A percentile compares a stretch with the other conserved stretches of the same genome.
phyloP scores from a whole-genome alignment of 2,888 invertebrate genomes.

The Tenthredo mesomela region DNA sequence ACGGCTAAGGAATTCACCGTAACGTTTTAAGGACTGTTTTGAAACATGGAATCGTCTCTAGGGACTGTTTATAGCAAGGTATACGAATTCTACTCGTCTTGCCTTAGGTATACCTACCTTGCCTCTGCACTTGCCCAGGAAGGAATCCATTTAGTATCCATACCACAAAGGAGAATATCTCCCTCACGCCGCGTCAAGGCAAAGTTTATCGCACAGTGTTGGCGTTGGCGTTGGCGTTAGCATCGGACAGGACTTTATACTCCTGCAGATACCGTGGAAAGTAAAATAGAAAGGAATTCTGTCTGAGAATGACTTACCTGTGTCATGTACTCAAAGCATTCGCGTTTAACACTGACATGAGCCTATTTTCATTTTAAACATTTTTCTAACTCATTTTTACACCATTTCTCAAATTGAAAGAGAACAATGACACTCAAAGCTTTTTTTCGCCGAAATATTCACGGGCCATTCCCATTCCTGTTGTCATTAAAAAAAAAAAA shows the following conservation, averaged over 20 bases:
- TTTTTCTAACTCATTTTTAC: not conserved
- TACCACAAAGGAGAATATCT: slow-evolving; percentile 29
- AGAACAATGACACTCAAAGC: not conserved
- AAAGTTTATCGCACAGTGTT: slow-evolving; percentile 21
- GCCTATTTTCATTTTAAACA: not conserved
- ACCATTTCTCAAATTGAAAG: not conserved
- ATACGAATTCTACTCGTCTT: not conserved
- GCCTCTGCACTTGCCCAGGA: not conserved
- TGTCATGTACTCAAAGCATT: not conserved
- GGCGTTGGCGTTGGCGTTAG: not conserved
- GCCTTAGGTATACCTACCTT: not conserved
- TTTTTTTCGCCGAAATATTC: not conserved
- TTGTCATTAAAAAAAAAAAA: not conserved
- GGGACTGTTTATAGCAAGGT: not conserved
- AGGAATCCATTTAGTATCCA: slow-evolving; percentile 40
- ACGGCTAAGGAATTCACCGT: slow-evolving; percentile 8
- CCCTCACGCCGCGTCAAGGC: not conserved
- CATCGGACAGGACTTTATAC: slow-evolving; percentile 7
- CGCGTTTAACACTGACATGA: not conserved
- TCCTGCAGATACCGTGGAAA: not conserved
- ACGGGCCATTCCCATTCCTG: not conserved
- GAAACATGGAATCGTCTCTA: not conserved
- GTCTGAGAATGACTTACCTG: slow-evolving; percentile 22
- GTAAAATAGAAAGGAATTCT: slow-evolving; percentile 1
- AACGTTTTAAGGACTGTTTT: slow-evolving; percentile 6